Evolutionary conservation across 2,888 invertebrate genomes (phyloP), one percentile per base, ranked within the genome.

Genomic region (Aspidiotus rigidus): DNA sequence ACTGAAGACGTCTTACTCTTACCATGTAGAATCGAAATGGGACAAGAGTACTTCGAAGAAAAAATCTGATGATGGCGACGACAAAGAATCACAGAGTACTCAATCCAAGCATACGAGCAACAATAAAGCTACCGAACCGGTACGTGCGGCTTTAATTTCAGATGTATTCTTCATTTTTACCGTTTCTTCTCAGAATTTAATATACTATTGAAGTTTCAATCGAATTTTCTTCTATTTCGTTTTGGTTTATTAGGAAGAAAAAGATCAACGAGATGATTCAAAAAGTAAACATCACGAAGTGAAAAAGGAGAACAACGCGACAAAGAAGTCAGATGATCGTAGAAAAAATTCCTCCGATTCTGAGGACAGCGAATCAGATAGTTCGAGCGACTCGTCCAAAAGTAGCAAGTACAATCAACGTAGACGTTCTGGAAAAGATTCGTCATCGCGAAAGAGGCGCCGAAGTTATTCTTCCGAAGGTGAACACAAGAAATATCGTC

Each of bases 21-120:
- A 57, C 13, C 66, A 56, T 56, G 66, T 66, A 7, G 66, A 57
- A 66, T 66, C 66, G 17, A 66, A 57, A 57, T 66, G 66, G 66
- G 66, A 64, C 9, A 13, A 41, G 11, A 9, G 57, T 11, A 57
- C 16, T 10, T 15, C 16, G 28, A 57, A 56, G 15, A 41, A 66
- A 7, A 57, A 56, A 66, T 15, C 28, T 15, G 54, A 64, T 7
- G 55, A 53, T n/a, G 64, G 55, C 41, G 15, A 55, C n/a, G 41
- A 64, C 6, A 53, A 56, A 55, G 54, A 62, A 41, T 9, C 28
- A 8, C 49, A 62, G 44, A 17, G 11, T n/a, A 10, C 53, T 11
- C 10, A 62, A 39, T 11, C 62, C 8, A 49, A 49, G 42, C n/a
- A 39, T 7, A 62, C 49, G 28, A 28, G 28, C 41, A n/a, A 64